A percentile compares a stretch with the other conserved stretches of the same genome.
Evolutionary conservation across 2,113 vertebrate species (phyloP).

Genomic region (Prinia subflava): DNA sequence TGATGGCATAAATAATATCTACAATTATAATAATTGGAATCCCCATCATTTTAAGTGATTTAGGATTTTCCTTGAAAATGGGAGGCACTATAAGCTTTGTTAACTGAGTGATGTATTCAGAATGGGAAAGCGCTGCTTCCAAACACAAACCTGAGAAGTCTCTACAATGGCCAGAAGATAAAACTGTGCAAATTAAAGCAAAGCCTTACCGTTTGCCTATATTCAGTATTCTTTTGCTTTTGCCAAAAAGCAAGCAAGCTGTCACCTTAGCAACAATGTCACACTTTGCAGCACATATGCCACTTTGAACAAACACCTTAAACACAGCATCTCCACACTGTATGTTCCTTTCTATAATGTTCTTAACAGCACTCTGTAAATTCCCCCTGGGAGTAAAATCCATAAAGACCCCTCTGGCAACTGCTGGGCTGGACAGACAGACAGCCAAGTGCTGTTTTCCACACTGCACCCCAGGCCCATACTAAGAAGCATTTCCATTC

Average conservation of each 20-base stretch:
- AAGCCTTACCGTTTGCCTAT: conserved; percentile 22
- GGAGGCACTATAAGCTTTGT: background rate
- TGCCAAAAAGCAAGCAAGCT: conserved; percentile 51
- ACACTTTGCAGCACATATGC: conserved; percentile 34
- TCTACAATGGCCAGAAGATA: background rate
- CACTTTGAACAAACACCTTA: conserved; percentile 45
- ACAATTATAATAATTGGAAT: background rate
- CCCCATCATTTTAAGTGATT: rapidly evolving
- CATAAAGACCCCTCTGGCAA: background rate
- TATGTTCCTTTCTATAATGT: background rate
- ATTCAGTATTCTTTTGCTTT: conserved; percentile 22
- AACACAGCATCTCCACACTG: conserved; percentile 31
- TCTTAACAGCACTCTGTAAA: background rate
- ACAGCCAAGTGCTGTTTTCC: background rate
- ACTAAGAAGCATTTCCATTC: background rate
- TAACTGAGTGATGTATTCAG: background rate
- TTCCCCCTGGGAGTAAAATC: background rate
- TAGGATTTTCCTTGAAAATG: background rate
- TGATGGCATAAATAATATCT: background rate
- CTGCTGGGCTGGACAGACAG: background rate
- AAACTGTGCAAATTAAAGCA: background rate
- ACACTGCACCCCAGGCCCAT: background rate
- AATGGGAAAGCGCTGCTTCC: background rate
- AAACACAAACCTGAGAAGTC: background rate
- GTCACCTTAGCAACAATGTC: conserved; percentile 62